Evolutionary conservation across 2,888 invertebrate genomes (phyloP).

Genomic region (Dasysyrphus albostriatus): DNA sequence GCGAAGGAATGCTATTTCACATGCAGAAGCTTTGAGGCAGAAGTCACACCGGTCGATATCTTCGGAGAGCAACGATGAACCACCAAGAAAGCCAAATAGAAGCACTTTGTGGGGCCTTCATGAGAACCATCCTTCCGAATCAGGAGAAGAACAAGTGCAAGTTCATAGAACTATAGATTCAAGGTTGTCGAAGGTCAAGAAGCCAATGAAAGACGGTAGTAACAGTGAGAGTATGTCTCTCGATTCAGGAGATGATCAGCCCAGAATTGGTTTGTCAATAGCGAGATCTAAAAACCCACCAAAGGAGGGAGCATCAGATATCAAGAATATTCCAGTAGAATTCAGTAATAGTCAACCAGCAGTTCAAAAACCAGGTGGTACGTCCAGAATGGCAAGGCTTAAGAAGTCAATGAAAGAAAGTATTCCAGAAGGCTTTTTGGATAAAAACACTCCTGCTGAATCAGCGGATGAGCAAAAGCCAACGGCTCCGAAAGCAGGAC

Average conservation of each 20-base stretch:
- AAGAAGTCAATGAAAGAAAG: conserved; percentile 24
- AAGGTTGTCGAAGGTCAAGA: conserved; percentile 10
- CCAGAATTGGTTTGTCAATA: background rate
- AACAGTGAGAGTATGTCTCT: background rate
- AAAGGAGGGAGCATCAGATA: conserved; percentile 5
- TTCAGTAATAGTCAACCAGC: background rate
- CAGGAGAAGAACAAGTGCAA: conserved; percentile 2
- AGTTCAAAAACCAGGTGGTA: background rate
- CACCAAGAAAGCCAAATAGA: conserved; percentile 65
- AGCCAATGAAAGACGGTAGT: background rate
- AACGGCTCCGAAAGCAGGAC: background rate
- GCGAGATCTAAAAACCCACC: conserved; percentile 33
- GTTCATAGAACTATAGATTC: background rate
- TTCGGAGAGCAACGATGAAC: conserved; percentile 74
- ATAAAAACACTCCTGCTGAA: background rate
- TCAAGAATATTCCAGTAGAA: background rate
- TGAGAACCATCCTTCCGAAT: conserved; percentile 8
- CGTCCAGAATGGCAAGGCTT: conserved; percentile 2
- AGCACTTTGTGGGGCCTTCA: conserved; percentile 71
- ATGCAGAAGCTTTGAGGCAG: conserved; percentile 76
- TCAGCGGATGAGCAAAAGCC: conserved; percentile 1
- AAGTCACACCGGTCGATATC: conserved; percentile 74
- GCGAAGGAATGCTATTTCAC: conserved; percentile 77
- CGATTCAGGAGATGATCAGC: conserved; percentile 10
- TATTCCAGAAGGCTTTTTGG: conserved; percentile 4